These are phyloP conservation scores for Stichopus horrens DNA, from an alignment of 53 echinoderm and acorn worm species.

Conservation along the genomic window DNA sequence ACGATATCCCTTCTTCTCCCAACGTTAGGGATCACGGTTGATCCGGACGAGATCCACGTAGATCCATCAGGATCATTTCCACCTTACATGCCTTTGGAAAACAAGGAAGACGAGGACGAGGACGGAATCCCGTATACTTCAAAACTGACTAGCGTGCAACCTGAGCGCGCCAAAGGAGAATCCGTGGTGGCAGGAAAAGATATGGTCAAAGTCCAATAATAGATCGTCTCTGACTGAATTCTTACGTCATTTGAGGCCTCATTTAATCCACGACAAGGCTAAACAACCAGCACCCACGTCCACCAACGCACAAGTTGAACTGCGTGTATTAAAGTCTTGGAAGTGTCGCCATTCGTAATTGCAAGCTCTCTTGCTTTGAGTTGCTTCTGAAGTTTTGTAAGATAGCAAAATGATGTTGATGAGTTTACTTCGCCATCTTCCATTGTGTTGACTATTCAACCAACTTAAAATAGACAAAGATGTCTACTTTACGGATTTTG, in stretches of 20 bases:
- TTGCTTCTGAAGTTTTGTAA: no score
- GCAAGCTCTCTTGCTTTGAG: no score
- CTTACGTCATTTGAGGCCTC: neutral
- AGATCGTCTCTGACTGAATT: neutral
- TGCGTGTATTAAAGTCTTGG: no score
- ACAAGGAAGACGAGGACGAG: constrained; percentile 69
- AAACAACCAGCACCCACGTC: neutral
- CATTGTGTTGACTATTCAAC: no score
- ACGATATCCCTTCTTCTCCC: constrained; percentile 88
- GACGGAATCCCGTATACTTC: constrained; percentile 98
- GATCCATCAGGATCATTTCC: constrained; percentile 89
- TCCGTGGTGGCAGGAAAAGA: constrained; percentile 82
- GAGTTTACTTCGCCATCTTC: no score
- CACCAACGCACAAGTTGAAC: no score
- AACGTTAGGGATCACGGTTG: constrained; percentile 58
- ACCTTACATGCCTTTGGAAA: constrained; percentile 89
- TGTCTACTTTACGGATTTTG: no score
- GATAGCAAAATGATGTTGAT: no score
- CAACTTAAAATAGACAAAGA: no score
- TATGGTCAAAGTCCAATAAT: constrained; percentile 75
- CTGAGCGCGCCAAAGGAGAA: constrained; percentile 70
- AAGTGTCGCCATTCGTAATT: no score
- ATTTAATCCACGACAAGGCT: neutral
- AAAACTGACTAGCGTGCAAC: constrained; percentile 88
- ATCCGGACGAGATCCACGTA: constrained; percentile 71